A percentile compares a stretch with the other conserved stretches of the same genome.
Conservation (phyloP, 2,888 invertebrate genomes). For the Dyspetes luteomarginatus region DNA sequence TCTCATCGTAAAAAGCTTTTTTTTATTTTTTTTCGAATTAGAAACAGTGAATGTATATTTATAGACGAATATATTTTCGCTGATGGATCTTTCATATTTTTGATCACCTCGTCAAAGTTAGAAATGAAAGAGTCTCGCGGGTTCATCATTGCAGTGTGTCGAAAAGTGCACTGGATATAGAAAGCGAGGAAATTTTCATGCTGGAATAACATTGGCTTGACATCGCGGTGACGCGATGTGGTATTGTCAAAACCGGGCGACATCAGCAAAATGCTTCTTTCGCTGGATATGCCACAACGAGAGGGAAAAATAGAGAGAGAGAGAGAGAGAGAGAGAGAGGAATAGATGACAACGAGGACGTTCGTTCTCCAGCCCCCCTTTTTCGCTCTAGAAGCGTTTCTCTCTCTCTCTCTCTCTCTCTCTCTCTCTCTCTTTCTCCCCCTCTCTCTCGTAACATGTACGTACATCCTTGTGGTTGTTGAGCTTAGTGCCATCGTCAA, state of each 20-base stretch:
- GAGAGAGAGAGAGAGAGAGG: slow-evolving; percentile 52
- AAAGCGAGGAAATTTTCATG: slow-evolving; percentile 77
- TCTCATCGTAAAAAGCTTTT: no score
- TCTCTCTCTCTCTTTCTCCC: slow-evolving; percentile 23
- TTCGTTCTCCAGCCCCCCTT: no score
- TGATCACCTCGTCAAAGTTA: no score
- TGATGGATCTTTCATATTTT: no score
- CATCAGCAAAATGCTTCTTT: slow-evolving; percentile 47
- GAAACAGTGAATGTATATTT: no score
- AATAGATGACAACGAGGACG: slow-evolving; percentile 54
- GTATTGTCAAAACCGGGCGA: slow-evolving; percentile 80
- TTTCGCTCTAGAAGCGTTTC: no score
- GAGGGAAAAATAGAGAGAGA: slow-evolving; percentile 50
- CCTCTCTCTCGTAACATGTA: slow-evolving; percentile 27
- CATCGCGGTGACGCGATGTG: slow-evolving; percentile 71
- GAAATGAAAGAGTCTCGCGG: no score
- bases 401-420: no score
- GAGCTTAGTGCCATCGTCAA: slow-evolving; percentile 59
- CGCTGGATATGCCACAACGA: slow-evolving; percentile 18
- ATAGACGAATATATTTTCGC: no score
- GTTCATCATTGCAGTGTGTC: slow-evolving; percentile 6
- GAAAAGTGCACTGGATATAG: slow-evolving; percentile 19
- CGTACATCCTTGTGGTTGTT: slow-evolving; percentile 51
- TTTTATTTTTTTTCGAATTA: no score
- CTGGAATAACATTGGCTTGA: slow-evolving; percentile 80